These are phyloP conservation scores for Oligia latruncula DNA, from an alignment of 2,888 invertebrate genomes.

Conservation along the genomic window DNA sequence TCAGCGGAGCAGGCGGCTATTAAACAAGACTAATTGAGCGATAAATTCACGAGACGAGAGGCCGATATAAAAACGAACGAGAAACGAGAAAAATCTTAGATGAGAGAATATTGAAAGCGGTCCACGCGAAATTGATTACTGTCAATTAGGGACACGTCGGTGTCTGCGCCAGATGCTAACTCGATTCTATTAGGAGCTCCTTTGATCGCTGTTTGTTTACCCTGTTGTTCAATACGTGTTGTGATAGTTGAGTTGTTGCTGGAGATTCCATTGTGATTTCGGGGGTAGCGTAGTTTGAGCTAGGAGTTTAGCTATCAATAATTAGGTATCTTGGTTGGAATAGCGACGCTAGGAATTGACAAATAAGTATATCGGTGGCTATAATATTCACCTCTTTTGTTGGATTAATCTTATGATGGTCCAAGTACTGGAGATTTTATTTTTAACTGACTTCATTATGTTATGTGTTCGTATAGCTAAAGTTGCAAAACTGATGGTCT, in stretches of 20 bases:
- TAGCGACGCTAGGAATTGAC: not conserved
- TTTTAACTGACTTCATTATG: no score
- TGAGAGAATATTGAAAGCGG: conserved; percentile 89
- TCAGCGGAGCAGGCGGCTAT: conserved; percentile 90
- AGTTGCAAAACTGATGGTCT: not conserved
- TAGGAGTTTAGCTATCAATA: conserved; percentile 1
- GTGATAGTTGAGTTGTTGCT: conserved; percentile 52
- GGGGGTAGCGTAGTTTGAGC: not conserved
- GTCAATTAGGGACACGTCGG: conserved; percentile 86
- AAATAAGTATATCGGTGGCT: not conserved
- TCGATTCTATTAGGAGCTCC: conserved; percentile 67
- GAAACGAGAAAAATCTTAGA: conserved; percentile 85
- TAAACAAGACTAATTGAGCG: conserved; percentile 91
- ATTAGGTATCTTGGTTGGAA: not conserved
- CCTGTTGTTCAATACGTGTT: conserved; percentile 49
- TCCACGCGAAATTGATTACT: conserved; percentile 88
- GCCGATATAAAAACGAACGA: conserved; percentile 87
- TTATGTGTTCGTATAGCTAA: not conserved
- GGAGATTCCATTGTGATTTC: conserved; percentile 40
- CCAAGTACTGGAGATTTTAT: not conserved
- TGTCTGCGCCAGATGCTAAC: conserved; percentile 85
- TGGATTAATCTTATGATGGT: not conserved
- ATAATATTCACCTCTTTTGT: not conserved
- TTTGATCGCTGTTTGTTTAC: conserved; percentile 62
- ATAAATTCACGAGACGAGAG: conserved; percentile 89